Evolutionary conservation across 2,888 invertebrate species (phyloP).

Genomic region (Hirtodrosophila histrioides): DNA sequence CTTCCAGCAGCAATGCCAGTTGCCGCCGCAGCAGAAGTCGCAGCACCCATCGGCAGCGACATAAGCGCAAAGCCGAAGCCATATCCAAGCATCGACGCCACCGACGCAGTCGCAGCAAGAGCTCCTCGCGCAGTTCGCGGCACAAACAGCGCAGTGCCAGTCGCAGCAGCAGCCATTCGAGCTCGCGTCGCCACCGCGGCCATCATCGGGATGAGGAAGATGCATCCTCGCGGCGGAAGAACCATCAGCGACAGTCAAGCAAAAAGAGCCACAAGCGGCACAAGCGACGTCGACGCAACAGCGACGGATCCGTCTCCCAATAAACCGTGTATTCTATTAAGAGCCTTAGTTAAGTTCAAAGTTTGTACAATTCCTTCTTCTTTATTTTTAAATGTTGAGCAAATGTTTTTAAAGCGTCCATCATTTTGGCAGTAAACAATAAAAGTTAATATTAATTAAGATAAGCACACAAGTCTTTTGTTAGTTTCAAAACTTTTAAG

Average conservation of each 20-base stretch:
- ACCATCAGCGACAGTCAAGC: conserved; percentile 36
- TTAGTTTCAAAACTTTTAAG: too few species aligned
- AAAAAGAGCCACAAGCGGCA: conserved; percentile 68
- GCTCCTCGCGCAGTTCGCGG: conserved; percentile 24
- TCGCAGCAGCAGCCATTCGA: conserved; percentile 40
- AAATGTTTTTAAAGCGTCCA: conserved; percentile 19
- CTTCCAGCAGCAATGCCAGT: conserved; percentile 37
- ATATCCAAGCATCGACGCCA: conserved; percentile 36
- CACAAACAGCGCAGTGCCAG: conserved; percentile 32
- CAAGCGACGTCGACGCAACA: conserved; percentile 62
- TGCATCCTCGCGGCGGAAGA: conserved; percentile 9
- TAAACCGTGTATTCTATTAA: conserved; percentile 21
- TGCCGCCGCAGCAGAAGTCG: conserved; percentile 59
- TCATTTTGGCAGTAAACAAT: conserved; percentile 26
- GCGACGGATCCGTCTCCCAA: conserved; percentile 42
- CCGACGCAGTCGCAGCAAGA: conserved; percentile 35
- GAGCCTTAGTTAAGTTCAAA: conserved; percentile 26
- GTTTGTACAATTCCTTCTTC: conserved; percentile 33
- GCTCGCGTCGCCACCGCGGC: conserved; percentile 33
- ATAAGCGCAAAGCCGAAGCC: conserved; percentile 39
- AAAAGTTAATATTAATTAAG: conserved; percentile 13
- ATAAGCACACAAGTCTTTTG: too few species aligned
- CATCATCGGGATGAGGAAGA: conserved; percentile 37
- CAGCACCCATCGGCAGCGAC: conserved; percentile 33
- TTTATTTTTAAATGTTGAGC: conserved; percentile 36